These are phyloP conservation scores for Onchidella celtica DNA, from an alignment of 2,888 invertebrate species.

Conservation along the genomic window DNA sequence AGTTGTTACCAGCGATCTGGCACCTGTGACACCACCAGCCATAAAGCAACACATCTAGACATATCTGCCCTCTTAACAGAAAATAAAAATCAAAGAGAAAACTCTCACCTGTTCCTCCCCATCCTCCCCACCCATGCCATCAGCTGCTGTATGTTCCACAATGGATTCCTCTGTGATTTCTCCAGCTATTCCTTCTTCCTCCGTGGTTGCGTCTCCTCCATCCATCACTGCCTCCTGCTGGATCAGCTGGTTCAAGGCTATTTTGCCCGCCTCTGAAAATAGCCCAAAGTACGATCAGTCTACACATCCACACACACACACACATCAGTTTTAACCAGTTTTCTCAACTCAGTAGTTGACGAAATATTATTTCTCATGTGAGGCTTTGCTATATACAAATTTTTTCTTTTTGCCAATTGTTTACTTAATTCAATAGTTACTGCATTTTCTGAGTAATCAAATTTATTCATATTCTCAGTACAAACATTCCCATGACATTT, in stretches of 20 bases:
- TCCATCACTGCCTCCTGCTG: slow-evolving; percentile 55
- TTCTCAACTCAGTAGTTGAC: not conserved
- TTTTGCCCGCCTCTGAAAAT: slow-evolving; percentile 81
- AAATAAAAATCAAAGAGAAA: too few relatives aligned
- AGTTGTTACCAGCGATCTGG: too few relatives aligned
- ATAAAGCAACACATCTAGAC: too few relatives aligned
- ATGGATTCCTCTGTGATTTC: slow-evolving; percentile 56
- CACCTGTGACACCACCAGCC: too few relatives aligned
- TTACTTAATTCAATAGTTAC: too few relatives aligned
- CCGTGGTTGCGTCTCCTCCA: slow-evolving; percentile 53
- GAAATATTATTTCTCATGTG: not conserved
- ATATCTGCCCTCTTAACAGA: too few relatives aligned
- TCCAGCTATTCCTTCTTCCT: slow-evolving; percentile 49
- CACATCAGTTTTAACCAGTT: not conserved
- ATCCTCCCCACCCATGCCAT: slow-evolving; percentile 40
- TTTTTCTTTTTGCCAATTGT: too few relatives aligned
- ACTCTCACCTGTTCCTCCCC: slow-evolving; percentile 48
- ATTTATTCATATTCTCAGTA: too few relatives aligned
- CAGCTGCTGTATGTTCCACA: slow-evolving; percentile 44
- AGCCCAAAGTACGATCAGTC: too few relatives aligned
- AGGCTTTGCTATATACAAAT: too few relatives aligned
- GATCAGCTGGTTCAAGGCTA: slow-evolving; percentile 76
- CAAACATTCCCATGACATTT: too few relatives aligned
- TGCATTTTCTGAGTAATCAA: too few relatives aligned
- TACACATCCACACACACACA: not conserved